phyloP scores from a whole-genome alignment of 2,888 invertebrate genomes.

The Marronus borbonicus region DNA sequence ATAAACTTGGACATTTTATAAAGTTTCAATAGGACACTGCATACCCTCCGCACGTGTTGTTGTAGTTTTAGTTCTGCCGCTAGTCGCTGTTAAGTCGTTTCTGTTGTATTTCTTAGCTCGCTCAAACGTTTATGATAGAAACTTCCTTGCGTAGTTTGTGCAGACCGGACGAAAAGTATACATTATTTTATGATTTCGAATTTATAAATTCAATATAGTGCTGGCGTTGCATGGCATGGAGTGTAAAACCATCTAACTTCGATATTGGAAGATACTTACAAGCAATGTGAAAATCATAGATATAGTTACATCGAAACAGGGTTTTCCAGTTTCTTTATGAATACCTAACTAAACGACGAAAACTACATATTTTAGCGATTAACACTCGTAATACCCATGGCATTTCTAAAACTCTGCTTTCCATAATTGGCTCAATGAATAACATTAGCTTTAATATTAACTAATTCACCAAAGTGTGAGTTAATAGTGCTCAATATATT shows the following conservation, averaged over 20 bases:
- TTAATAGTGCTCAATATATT: no score
- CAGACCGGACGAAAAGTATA: neutral
- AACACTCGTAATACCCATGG: no score
- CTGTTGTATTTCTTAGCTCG: slow-evolving; percentile 2
- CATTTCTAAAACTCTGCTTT: no score
- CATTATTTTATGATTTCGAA: neutral
- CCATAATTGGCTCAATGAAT: no score
- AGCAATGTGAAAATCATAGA: neutral
- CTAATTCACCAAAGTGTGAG: no score
- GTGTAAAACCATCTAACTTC: no score
- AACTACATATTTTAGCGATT: no score
- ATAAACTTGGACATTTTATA: slow-evolving; percentile 9
- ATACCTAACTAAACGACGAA: no score
- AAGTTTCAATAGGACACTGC: slow-evolving; percentile 4
- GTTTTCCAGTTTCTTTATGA: no score
- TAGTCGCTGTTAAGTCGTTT: slow-evolving; percentile 2
- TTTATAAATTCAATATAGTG: neutral
- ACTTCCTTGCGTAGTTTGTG: neutral
- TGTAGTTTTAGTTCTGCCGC: neutral
- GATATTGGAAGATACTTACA: no score
- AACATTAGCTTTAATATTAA: no score
- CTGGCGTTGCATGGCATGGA: no score
- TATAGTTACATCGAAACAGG: neutral
- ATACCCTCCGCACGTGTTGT: slow-evolving; percentile 4
- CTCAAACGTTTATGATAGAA: neutral